These are phyloP conservation scores for Passerina amoena DNA, from an alignment of 2,113 vertebrate genomes.

Conservation along the genomic window DNA sequence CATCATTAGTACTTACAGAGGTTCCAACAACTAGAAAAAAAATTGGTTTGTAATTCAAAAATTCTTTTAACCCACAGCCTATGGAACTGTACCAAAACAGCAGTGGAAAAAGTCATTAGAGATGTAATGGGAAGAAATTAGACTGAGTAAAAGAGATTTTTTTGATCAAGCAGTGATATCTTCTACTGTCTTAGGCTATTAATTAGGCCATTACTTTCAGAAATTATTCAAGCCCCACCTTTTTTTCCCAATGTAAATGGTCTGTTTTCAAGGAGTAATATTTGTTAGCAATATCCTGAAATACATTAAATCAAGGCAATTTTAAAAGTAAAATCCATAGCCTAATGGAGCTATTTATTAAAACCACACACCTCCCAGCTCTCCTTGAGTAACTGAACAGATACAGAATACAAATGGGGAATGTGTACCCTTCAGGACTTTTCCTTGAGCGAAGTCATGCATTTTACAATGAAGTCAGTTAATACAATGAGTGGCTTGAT, in stretches of 20 bases:
- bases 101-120: background rate
- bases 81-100: background rate
- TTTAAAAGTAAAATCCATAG: background rate
- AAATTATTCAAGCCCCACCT: background rate
- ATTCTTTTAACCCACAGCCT: background rate
- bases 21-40: background rate
- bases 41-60: background rate
- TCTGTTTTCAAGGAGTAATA: background rate
- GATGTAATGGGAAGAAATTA: background rate
- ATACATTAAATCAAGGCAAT: background rate
- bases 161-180: background rate
- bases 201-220: background rate
- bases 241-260: background rate
- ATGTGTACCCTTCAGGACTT: background rate
- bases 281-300: background rate
- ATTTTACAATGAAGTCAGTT: slow-evolving; percentile 32
- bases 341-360: background rate
- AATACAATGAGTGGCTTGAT: slow-evolving; percentile 21
- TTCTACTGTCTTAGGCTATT: background rate
- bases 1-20: background rate
- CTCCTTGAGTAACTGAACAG: background rate
- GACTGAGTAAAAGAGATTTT: background rate
- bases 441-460: background rate
- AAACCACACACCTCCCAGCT: background rate
- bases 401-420: background rate